Conservation (phyloP, 2,113 vertebrate genomes). For the Ancistrus triradiatus region DNA sequence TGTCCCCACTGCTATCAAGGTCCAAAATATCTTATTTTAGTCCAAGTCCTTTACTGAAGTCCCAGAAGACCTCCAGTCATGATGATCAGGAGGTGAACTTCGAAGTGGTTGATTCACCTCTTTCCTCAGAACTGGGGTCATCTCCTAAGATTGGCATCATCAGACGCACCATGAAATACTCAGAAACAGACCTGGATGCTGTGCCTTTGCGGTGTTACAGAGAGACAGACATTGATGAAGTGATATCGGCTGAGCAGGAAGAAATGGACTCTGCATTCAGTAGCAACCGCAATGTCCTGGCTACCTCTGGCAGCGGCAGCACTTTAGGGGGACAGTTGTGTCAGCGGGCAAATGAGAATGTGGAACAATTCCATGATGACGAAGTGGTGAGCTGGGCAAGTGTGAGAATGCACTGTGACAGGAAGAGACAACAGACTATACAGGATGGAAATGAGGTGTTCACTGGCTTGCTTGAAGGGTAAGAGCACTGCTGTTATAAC, state of each 20-base stretch:
- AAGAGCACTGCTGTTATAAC: neutral
- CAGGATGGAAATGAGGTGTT: slow-evolving; percentile 59
- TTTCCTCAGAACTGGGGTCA: slow-evolving; percentile 9
- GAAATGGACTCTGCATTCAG: slow-evolving; percentile 86
- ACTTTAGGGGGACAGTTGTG: slow-evolving; percentile 19
- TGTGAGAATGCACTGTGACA: slow-evolving; percentile 64
- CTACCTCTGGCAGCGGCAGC: slow-evolving; percentile 60
- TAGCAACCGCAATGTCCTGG: slow-evolving; percentile 76
- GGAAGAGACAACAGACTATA: slow-evolving; percentile 53
- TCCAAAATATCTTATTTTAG: slow-evolving; percentile 19
- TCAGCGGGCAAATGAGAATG: slow-evolving; percentile 33
- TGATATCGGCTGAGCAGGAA: slow-evolving; percentile 74
- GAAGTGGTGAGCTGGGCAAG: slow-evolving; percentile 75
- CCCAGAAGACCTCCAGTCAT: slow-evolving; percentile 52
- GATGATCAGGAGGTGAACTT: slow-evolving; percentile 74
- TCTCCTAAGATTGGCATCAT: slow-evolving; percentile 63
- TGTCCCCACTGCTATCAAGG: slow-evolving; percentile 33
- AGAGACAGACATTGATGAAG: slow-evolving; percentile 93
- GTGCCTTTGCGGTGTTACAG: slow-evolving; percentile 89
- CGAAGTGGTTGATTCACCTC: slow-evolving; percentile 67
- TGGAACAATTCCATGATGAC: slow-evolving; percentile 66
- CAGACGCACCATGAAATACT: slow-evolving; percentile 81
- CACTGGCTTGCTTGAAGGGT: slow-evolving; percentile 61
- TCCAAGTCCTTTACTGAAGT: slow-evolving; percentile 20
- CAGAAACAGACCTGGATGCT: slow-evolving; percentile 90